A percentile compares a stretch with the other conserved stretches of the same genome.
These are phyloP conservation scores for Cartodere bifasciata DNA, from an alignment of 2,888 invertebrate genomes.

Conservation along the genomic window DNA sequence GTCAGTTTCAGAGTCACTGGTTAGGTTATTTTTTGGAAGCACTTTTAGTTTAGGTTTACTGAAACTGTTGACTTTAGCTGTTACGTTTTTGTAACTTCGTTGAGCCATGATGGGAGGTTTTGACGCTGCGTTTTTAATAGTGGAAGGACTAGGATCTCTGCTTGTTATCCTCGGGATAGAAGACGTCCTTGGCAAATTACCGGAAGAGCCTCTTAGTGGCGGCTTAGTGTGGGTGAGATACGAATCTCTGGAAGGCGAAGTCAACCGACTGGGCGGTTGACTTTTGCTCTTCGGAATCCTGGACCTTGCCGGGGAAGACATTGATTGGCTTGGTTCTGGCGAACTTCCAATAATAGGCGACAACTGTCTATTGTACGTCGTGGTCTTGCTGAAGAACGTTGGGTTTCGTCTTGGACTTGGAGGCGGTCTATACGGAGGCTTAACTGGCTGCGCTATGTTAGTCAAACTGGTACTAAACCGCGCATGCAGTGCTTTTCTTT, in stretches of 20 bases:
- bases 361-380: slow-evolving; percentile 27
- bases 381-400: slow-evolving; percentile 14
- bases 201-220: slow-evolving; percentile 12
- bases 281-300: slow-evolving; percentile 28
- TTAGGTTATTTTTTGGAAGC: slow-evolving; percentile 30
- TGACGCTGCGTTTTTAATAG: slow-evolving; percentile 22
- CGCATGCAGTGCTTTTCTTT: slow-evolving; percentile 20
- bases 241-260: slow-evolving; percentile 22
- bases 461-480: slow-evolving; percentile 30
- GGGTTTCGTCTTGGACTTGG: slow-evolving; percentile 20
- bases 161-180: slow-evolving; percentile 18
- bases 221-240: slow-evolving; percentile 11
- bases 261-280: slow-evolving; percentile 25
- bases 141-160: slow-evolving; percentile 27
- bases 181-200: slow-evolving; percentile 10
- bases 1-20: slow-evolving; percentile 21
- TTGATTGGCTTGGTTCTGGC: slow-evolving; percentile 30
- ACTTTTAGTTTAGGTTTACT: slow-evolving; percentile 31
- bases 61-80: slow-evolving; percentile 33
- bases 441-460: slow-evolving; percentile 22
- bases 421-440: slow-evolving; percentile 19
- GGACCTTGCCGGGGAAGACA: slow-evolving; percentile 31
- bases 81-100: slow-evolving; percentile 29
- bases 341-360: slow-evolving; percentile 33
- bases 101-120: slow-evolving; percentile 26